A percentile compares a stretch with the other conserved stretches of the same genome.
These are phyloP conservation scores for Otis tarda DNA, from an alignment of 2,113 vertebrate genomes.

Conservation along the genomic window DNA sequence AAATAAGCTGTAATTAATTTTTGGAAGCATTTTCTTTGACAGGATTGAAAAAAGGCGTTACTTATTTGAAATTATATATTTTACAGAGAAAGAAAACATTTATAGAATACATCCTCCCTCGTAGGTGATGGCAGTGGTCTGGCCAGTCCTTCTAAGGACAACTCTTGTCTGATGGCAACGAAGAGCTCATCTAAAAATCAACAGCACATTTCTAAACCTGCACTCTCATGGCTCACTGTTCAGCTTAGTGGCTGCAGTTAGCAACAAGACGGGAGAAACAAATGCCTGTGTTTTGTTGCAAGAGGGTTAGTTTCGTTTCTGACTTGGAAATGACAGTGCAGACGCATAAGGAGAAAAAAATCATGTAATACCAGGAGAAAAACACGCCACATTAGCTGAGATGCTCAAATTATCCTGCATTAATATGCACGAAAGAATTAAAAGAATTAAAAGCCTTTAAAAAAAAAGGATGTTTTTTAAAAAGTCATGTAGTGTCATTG, in stretches of 20 bases:
- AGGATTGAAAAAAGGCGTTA: background rate
- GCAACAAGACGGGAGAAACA: background rate
- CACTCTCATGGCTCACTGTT: background rate
- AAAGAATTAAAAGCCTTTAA: constrained; percentile 2
- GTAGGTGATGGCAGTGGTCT: background rate
- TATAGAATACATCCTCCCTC: background rate
- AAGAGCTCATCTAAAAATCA: background rate
- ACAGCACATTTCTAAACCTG: background rate
- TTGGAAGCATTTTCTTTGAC: background rate
- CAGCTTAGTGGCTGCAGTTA: background rate
- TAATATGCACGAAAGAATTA: background rate
- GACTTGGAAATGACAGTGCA: background rate
- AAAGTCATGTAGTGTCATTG: background rate
- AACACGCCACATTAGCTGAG: background rate
- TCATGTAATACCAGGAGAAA: background rate
- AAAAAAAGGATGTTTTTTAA: background rate
- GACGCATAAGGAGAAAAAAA: background rate
- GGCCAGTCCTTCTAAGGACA: background rate
- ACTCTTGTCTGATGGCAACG: background rate
- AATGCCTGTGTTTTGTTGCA: background rate
- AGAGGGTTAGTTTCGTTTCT: background rate
- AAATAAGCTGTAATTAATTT: background rate
- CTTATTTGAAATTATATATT: background rate
- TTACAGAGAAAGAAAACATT: background rate
- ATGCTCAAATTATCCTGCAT: background rate